phyloP scores from a whole-genome alignment of 2,113 vertebrate genomes.

The Potamarius usumacintae region DNA sequence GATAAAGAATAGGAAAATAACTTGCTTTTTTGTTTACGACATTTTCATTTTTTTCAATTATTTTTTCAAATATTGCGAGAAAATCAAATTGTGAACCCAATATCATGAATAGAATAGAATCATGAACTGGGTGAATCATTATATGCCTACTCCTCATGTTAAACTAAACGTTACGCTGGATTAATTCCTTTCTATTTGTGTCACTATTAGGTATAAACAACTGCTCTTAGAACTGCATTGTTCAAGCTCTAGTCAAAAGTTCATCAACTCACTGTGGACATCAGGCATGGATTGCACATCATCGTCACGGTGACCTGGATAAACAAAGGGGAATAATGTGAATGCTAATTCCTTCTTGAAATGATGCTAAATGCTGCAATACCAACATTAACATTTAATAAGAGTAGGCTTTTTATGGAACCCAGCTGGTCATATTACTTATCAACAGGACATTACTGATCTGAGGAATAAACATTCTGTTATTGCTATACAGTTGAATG shows the following conservation, averaged over 20 bases:
- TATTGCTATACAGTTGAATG: not conserved
- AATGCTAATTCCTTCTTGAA: conserved; percentile 23
- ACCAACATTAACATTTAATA: not conserved
- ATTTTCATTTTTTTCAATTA: too few relatives aligned
- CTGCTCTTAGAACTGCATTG: conserved; percentile 3
- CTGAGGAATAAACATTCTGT: not conserved
- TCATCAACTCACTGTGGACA: conserved; percentile 67
- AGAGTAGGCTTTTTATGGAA: not conserved
- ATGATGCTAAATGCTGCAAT: not conserved
- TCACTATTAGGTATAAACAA: conserved; percentile 18
- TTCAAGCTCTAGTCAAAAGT: conserved; percentile 1
- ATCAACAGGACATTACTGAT: not conserved
- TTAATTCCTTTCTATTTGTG: not conserved
- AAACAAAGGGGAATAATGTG: conserved; percentile 34
- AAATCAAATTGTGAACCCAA: too few relatives aligned
- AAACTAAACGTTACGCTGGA: not conserved
- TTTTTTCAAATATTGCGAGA: too few relatives aligned
- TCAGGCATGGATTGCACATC: conserved; percentile 77
- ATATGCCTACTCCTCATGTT: too few relatives aligned
- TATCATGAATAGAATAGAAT: too few relatives aligned
- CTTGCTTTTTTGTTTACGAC: too few relatives aligned
- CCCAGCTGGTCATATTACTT: not conserved
- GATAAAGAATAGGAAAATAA: too few relatives aligned
- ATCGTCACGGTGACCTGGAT: conserved; percentile 69
- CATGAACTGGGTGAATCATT: too few relatives aligned